Base-by-base conservation (phyloP, 2,888 invertebrate genomes). In the Aphodius granarius region DNA sequence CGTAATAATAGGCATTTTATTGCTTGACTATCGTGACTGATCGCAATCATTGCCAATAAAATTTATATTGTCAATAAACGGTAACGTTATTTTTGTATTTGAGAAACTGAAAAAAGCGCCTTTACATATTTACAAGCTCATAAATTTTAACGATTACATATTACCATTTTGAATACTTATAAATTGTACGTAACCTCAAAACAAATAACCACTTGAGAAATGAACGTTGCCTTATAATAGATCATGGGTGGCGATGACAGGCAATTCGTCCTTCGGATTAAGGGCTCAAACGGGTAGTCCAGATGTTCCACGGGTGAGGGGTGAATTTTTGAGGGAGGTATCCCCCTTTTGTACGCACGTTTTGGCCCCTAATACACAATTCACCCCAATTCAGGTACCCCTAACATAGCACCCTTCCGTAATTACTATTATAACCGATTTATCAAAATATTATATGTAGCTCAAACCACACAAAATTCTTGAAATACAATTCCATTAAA, bases 181-280 rank as follows among this genome's bases (percentile, higher is more conserved):
- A 43, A 43, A 43, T 0, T 43, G 6, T 43, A 43, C 13, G 2
- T 43, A 43, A 43, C 43, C 43, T 43, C 71, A 71, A 18, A 71
- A 20, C 17, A 43, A 72, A 72, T 43, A 43, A 43, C 43, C 43
- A 43, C 43, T 43, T 43, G 43, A 43, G 43, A 43, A 43, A 43
- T 43, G 43, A 43, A 43, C 43, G 43, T 43, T 43, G 72, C 72
- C 62, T n/a, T 5, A 43, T 43, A 63, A 43, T 43, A 43, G 43
- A 43, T 43, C 43, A 43, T 21, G 16, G 19, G 13, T 20, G 65
- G 71, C 71, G 74, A 74, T 74, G 74, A 74, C 74, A 71, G 65
- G 64, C 64, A 74, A 74, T 74, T 74, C 74, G 74, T 74, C 71
- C 70, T 74, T 20, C 18, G 71, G 64, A 71, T 74, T 71, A 74